phyloP scores from a whole-genome alignment of 2,888 invertebrate genomes.

The Drosophila subquinaria region DNA sequence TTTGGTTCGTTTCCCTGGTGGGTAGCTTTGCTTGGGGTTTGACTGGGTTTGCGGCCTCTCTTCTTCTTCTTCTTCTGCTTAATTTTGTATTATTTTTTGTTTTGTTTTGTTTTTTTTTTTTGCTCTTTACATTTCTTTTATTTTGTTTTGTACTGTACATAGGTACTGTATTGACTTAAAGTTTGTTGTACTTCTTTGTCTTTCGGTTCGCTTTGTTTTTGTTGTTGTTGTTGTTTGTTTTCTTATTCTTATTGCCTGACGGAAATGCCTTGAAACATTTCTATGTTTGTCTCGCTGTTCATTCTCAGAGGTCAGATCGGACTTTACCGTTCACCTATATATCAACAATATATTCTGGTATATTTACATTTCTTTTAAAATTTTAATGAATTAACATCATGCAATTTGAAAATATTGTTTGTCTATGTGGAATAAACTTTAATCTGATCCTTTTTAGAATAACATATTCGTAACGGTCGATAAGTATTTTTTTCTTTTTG shows the following conservation, averaged over 20 bases:
- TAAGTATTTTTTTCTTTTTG: too few relatives aligned
- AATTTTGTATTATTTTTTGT: slow-evolving; percentile 73
- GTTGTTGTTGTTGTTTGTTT: slow-evolving; percentile 17
- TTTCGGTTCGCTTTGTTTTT: slow-evolving; percentile 49
- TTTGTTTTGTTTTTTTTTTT: slow-evolving; percentile 59
- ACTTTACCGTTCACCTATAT: slow-evolving; percentile 4
- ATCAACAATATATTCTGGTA: background rate
- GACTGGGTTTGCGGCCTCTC: slow-evolving; percentile 58
- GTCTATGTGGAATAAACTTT: background rate
- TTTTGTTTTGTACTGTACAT: slow-evolving; percentile 45
- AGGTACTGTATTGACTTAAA: slow-evolving; percentile 77
- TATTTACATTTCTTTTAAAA: background rate
- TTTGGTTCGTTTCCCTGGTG: slow-evolving; percentile 26
- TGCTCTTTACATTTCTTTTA: slow-evolving; percentile 24
- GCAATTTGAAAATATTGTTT: background rate
- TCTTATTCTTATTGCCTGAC: slow-evolving; percentile 60
- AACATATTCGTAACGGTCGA: too few relatives aligned
- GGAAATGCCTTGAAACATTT: slow-evolving; percentile 74
- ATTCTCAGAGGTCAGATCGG: slow-evolving; percentile 30
- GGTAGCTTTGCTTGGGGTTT: slow-evolving; percentile 33
- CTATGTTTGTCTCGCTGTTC: slow-evolving; percentile 41
- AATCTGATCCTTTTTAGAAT: too few relatives aligned
- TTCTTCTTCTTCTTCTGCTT: slow-evolving; percentile 44
- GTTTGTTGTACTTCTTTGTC: slow-evolving; percentile 74
- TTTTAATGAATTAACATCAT: background rate